phyloP scores from a whole-genome alignment of 2,888 invertebrate genomes.

The Junonia oenone region DNA sequence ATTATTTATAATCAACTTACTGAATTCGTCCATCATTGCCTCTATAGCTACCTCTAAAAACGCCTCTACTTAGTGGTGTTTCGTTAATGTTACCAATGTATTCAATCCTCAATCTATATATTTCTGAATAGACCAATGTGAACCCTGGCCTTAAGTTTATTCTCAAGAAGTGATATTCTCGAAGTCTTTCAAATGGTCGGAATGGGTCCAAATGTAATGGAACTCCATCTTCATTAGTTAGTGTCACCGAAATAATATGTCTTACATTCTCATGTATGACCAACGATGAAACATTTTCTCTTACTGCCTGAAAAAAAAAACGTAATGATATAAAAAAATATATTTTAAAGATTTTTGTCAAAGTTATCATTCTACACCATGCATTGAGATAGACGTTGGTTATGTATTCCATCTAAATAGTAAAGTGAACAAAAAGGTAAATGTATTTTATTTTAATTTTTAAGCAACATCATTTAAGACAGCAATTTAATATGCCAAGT shows the following conservation, averaged over 20 bases:
- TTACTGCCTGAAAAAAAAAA: conserved; percentile 45
- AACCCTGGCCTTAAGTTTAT: conserved; percentile 49
- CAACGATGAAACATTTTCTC: conserved; percentile 40
- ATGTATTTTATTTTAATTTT: too few species aligned
- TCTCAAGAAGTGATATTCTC: conserved; percentile 52
- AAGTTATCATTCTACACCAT: too few species aligned
- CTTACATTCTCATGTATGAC: conserved; percentile 63
- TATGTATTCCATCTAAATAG: too few species aligned
- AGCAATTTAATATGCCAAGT: too few species aligned
- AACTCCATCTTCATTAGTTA: conserved; percentile 35
- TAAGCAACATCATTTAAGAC: too few species aligned
- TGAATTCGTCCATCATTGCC: conserved; percentile 45
- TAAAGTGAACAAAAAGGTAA: too few species aligned
- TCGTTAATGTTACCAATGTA: conserved; percentile 70
- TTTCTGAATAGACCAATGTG: conserved; percentile 39
- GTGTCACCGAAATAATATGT: conserved; percentile 40
- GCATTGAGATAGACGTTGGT: too few species aligned
- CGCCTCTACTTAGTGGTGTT: conserved; percentile 63
- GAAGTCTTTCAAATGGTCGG: conserved; percentile 44
- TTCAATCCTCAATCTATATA: conserved; percentile 44
- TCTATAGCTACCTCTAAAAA: conserved; percentile 62
- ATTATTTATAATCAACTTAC: conserved; percentile 42
- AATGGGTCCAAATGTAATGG: conserved; percentile 35
- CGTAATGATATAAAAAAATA: neutral
- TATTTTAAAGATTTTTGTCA: neutral